Evolutionary conservation across 2,888 invertebrate genomes (phyloP).

Genomic region (Pyrochroa serraticornis): DNA sequence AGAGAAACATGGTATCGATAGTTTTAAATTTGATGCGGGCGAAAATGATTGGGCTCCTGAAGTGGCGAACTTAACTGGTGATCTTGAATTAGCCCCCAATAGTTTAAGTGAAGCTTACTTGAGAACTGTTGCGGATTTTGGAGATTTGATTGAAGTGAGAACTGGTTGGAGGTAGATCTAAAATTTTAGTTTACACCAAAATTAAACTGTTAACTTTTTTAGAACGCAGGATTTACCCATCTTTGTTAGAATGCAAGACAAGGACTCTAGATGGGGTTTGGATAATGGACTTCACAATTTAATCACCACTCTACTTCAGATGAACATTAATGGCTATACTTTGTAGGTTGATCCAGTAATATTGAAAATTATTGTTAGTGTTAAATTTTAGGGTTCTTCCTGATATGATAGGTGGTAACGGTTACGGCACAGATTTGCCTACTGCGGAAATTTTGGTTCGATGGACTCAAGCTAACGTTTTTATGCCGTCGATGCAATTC

Average conservation of each 20-base stretch:
- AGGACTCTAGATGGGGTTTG: conserved; percentile 72
- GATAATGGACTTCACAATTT: conserved; percentile 74
- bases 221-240: conserved; percentile 73
- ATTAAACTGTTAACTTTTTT: conserved; percentile 30
- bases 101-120: conserved; percentile 65
- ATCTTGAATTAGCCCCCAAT: conserved; percentile 64
- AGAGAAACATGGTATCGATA: conserved; percentile 69
- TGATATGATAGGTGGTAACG: conserved; percentile 76
- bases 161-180: conserved; percentile 65
- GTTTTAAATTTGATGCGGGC: conserved; percentile 84
- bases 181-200: background rate
- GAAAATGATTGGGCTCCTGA: conserved; percentile 73
- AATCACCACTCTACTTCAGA: conserved; percentile 72
- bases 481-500: conserved; percentile 80
- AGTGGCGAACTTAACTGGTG: conserved; percentile 58
- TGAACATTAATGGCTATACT: conserved; percentile 59
- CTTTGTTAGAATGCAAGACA: conserved; percentile 80
- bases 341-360: conserved; percentile 40
- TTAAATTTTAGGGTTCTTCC: conserved; percentile 65
- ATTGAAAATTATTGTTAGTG: background rate
- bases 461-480: conserved; percentile 79
- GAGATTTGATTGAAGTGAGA: conserved; percentile 72
- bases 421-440: conserved; percentile 53
- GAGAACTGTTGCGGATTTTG: conserved; percentile 64
- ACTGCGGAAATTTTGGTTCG: conserved; percentile 71